phyloP scores from a whole-genome alignment of 1,140 invertebrate species.

The Lepidurus packardi region DNA sequence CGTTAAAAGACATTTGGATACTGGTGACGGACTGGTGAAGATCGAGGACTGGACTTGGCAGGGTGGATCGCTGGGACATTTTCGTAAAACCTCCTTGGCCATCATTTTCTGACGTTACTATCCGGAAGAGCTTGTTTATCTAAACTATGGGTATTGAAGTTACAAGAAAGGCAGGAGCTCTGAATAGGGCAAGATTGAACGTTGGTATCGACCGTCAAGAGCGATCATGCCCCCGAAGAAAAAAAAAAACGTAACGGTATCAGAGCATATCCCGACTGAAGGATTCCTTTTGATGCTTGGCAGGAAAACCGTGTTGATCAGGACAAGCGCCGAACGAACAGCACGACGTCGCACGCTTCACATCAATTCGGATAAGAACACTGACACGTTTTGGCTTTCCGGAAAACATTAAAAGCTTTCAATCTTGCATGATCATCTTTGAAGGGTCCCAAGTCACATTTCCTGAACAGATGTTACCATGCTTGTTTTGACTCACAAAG shows the following conservation, averaged over 20 bases:
- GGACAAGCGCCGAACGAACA: not conserved
- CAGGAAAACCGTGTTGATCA: not conserved
- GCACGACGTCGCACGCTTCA: not conserved
- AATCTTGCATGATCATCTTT: not conserved
- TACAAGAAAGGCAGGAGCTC: not conserved
- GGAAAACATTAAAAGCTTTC: not conserved
- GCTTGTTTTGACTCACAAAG: too few species aligned
- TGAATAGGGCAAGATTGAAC: not conserved
- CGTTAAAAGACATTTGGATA: conserved; percentile 67
- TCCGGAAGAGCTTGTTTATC: not conserved
- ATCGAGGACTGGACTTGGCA: conserved; percentile 23
- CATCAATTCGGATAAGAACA: not conserved
- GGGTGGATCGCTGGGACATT: conserved; percentile 33
- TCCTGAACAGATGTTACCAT: too few species aligned
- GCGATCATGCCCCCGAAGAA: not conserved
- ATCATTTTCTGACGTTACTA: not conserved
- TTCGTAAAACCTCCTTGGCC: conserved; percentile 25
- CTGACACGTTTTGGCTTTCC: not conserved
- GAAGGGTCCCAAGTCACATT: too few species aligned
- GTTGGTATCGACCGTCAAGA: not conserved
- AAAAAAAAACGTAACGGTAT: not conserved
- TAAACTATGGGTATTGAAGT: not conserved
- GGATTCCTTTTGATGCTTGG: not conserved
- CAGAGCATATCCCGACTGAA: not conserved
- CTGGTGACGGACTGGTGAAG: conserved; percentile 42